Conservation (phyloP, 1,140 invertebrate genomes). For the Calosoma granatense region DNA sequence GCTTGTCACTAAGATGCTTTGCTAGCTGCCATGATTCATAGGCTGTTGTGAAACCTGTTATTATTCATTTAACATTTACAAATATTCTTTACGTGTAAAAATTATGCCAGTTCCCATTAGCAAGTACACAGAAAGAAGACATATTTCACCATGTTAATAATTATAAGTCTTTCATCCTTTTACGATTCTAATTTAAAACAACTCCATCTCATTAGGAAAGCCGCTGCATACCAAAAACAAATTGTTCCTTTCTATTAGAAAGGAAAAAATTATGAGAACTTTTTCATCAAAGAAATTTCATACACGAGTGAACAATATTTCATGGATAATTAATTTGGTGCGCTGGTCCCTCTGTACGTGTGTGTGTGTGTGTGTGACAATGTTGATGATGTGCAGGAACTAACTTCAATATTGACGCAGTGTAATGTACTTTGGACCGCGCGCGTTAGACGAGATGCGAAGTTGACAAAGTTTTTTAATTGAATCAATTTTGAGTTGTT, state of each 20-base stretch:
- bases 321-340: background rate
- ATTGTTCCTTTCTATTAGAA: background rate
- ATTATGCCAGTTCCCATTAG: no score
- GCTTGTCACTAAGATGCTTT: no score
- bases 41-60: no score
- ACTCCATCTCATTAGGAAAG: background rate
- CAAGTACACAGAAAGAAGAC: no score
- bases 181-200: no score
- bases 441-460: background rate
- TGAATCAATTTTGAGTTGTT: slow-evolving; percentile 11
- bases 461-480: slow-evolving; percentile 4
- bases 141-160: no score
- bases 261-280: background rate
- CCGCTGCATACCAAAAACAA: background rate
- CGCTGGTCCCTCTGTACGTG: background rate
- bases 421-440: background rate
- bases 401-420: background rate
- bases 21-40: no score
- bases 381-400: background rate
- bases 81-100: no score
- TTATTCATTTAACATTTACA: no score
- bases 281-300: background rate
- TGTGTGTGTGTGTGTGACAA: background rate
- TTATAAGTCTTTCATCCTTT: no score
- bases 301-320: background rate